Evolutionary conservation across 1,140 invertebrate genomes (phyloP).

Genomic region (Orius laevigatus): DNA sequence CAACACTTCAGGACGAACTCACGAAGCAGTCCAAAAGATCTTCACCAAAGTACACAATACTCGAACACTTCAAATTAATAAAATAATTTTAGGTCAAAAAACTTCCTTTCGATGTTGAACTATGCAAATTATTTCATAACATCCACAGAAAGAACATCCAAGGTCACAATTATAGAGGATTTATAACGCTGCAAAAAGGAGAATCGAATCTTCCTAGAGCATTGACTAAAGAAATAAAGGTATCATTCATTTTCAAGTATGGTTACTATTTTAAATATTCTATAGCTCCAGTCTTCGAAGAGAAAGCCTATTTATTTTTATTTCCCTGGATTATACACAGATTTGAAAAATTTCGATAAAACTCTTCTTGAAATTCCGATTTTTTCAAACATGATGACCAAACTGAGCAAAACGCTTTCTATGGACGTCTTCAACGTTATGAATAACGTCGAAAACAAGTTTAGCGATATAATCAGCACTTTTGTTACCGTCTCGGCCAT

Average conservation of each 20-base stretch:
- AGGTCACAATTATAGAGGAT: slow-evolving; percentile 33
- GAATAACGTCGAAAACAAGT: slow-evolving; percentile 50
- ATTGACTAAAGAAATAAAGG: slow-evolving; percentile 13
- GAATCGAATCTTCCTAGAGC: neutral
- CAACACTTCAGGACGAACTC: slow-evolving; percentile 44
- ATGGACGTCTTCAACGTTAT: slow-evolving; percentile 67
- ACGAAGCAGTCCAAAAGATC: slow-evolving; percentile 50
- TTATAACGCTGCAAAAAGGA: slow-evolving; percentile 24
- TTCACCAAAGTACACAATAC: slow-evolving; percentile 38
- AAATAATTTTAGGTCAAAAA: slow-evolving; percentile 17
- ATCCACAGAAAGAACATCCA: slow-evolving; percentile 24
- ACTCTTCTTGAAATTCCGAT: slow-evolving; percentile 8
- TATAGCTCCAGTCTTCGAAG: slow-evolving; percentile 1
- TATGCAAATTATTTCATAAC: slow-evolving; percentile 23
- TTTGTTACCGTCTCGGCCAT: slow-evolving; percentile 81
- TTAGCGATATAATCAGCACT: slow-evolving; percentile 68
- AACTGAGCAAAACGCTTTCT: neutral
- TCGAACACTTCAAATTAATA: neutral
- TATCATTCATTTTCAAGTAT: neutral
- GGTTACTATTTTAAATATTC: too few relatives aligned
- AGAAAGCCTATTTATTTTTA: neutral
- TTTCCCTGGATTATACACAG: slow-evolving; percentile 6
- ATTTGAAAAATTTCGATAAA: slow-evolving; percentile 7
- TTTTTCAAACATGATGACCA: slow-evolving; percentile 2
- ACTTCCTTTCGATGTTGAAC: slow-evolving; percentile 23